These are phyloP conservation scores for Drosophila quadrilineata DNA, from an alignment of 1,140 invertebrate genomes.

Conservation along the genomic window DNA sequence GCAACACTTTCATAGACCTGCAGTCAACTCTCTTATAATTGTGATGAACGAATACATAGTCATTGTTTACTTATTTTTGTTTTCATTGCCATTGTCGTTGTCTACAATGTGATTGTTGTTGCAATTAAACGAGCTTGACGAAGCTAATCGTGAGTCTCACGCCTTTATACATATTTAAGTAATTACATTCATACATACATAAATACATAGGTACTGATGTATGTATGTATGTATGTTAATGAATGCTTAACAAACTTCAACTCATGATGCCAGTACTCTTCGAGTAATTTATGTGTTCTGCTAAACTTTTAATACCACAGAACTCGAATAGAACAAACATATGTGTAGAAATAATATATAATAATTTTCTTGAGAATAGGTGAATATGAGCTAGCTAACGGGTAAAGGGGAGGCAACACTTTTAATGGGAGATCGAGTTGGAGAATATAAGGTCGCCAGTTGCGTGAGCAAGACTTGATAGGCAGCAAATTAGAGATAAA, in stretches of 20 bases:
- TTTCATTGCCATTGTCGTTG: conserved; percentile 3
- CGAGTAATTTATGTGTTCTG: conserved; percentile 38
- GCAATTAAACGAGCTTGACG: conserved; percentile 18
- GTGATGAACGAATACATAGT: conserved; percentile 13
- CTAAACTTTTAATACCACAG: conserved; percentile 51
- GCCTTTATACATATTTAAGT: neutral
- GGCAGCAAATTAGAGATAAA: conserved; percentile 23
- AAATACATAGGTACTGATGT: neutral
- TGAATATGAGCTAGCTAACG: no score
- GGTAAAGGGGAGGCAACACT: no score
- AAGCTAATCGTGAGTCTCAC: conserved; percentile 23
- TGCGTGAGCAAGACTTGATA: conserved; percentile 12
- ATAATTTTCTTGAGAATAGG: conserved; percentile 37
- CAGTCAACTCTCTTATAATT: no score
- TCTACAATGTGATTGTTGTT: no score
- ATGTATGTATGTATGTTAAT: neutral
- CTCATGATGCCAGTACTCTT: conserved; percentile 6
- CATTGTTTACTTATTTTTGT: conserved; percentile 5
- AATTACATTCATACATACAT: neutral
- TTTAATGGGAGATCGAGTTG: neutral
- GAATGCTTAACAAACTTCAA: no score
- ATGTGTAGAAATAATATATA: conserved; percentile 53
- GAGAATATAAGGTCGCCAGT: no score
- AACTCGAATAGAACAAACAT: conserved; percentile 46
- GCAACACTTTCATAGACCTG: no score